Percentiles rank a stretch among this genome's conserved stretches.
These are phyloP conservation scores for Cinclus cinclus DNA, from an alignment of 2,113 vertebrate genomes.

Conservation along the genomic window DNA sequence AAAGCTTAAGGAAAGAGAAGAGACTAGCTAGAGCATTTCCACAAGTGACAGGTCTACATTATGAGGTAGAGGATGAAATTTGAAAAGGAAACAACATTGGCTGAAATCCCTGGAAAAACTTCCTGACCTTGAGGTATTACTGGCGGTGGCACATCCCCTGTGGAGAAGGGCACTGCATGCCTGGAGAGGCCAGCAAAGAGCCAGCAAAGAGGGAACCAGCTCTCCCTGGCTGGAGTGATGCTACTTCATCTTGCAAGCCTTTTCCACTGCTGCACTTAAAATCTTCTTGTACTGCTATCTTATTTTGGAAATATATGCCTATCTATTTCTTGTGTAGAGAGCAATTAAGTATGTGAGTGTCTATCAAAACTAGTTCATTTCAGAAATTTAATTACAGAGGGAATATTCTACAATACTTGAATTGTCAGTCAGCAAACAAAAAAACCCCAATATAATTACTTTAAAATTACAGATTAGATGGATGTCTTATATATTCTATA, in stretches of 20 bases:
- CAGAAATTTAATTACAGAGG: background rate
- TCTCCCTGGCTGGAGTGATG: background rate
- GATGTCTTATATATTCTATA: background rate
- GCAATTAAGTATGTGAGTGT: background rate
- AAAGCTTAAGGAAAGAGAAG: background rate
- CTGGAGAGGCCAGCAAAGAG: background rate
- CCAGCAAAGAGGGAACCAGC: background rate
- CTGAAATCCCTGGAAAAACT: slow-evolving; percentile 20
- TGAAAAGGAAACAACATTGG: slow-evolving; percentile 5
- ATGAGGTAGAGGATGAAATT: background rate
- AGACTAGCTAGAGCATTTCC: background rate
- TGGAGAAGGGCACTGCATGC: background rate
- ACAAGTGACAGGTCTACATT: slow-evolving; percentile 1
- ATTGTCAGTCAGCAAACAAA: background rate
- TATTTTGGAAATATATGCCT: background rate
- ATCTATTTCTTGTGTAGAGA: background rate
- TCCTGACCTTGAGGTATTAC: slow-evolving; percentile 42
- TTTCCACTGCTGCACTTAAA: background rate
- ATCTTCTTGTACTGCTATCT: background rate
- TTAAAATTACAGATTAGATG: background rate
- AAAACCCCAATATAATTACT: background rate
- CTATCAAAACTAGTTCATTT: background rate
- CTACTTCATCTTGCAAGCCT: background rate
- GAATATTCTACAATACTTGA: background rate
- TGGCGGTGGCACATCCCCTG: background rate